These are phyloP conservation scores for Spodoptera picta DNA, from an alignment of 2,888 invertebrate species.

Conservation along the genomic window DNA sequence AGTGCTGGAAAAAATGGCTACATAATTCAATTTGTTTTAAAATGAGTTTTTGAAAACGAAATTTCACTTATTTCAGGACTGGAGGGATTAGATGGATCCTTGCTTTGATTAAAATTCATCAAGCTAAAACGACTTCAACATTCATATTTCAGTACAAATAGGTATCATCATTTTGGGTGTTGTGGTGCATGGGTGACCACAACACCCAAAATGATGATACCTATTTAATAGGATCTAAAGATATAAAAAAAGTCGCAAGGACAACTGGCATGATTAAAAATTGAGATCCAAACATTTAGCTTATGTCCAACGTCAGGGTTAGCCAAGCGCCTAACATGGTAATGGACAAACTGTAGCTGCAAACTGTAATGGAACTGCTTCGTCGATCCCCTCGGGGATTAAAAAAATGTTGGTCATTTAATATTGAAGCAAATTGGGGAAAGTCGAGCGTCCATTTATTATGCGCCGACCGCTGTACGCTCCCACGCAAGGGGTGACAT, in stretches of 20 bases:
- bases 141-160: no score
- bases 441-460: slow-evolving; percentile 29
- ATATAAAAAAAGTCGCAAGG: no score
- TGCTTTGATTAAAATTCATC: no score
- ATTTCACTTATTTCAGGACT: slow-evolving; percentile 1
- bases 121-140: no score
- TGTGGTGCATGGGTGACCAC: no score
- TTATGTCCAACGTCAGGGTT: neutral
- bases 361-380: slow-evolving; percentile 16
- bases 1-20: slow-evolving; percentile 15
- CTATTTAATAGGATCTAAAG: no score
- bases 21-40: slow-evolving; percentile 26
- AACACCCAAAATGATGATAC: no score
- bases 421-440: slow-evolving; percentile 28
- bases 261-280: no score
- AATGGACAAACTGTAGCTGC: slow-evolving; percentile 1
- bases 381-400: slow-evolving; percentile 24
- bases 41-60: slow-evolving; percentile 3
- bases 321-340: slow-evolving; percentile 1
- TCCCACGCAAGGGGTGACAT: slow-evolving; percentile 3
- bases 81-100: no score
- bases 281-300: neutral
- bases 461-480: slow-evolving; percentile 13
- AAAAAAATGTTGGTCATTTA: slow-evolving; percentile 25
- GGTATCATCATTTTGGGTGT: no score